Conservation (phyloP, 2,888 invertebrate genomes). For the Parasteatoda lunata region DNA sequence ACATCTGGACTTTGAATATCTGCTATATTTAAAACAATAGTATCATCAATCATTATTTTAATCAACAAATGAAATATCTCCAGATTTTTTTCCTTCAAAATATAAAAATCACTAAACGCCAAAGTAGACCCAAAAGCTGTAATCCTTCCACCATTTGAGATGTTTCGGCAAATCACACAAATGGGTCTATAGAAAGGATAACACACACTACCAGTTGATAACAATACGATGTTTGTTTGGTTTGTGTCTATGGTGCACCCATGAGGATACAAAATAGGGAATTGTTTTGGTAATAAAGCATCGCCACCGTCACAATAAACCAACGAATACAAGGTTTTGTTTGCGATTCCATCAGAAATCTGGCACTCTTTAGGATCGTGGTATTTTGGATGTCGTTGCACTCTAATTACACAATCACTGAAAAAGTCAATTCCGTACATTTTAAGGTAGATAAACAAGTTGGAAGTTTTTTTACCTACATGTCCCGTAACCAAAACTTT, state of each 20-base stretch:
- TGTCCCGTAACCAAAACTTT: slow-evolving; percentile 88
- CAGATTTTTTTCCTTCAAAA: slow-evolving; percentile 93
- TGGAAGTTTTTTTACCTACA: slow-evolving; percentile 86
- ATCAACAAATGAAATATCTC: slow-evolving; percentile 83
- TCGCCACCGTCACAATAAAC: not conserved
- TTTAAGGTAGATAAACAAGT: slow-evolving; percentile 96
- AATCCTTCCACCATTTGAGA: slow-evolving; percentile 80
- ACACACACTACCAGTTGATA: slow-evolving; percentile 93
- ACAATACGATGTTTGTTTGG: slow-evolving; percentile 88
- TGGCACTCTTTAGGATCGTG: slow-evolving; percentile 98
- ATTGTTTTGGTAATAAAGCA: not conserved
- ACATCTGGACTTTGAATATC: slow-evolving; percentile 96
- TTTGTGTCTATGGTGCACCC: slow-evolving; percentile 95
- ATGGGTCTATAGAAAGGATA: slow-evolving; percentile 94
- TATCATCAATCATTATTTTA: slow-evolving; percentile 82
- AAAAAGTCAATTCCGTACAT: slow-evolving; percentile 96
- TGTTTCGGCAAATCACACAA: slow-evolving; percentile 81
- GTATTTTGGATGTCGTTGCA: slow-evolving; percentile 92
- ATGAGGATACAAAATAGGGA: slow-evolving; percentile 82
- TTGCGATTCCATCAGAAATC: slow-evolving; percentile 87
- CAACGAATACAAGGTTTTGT: slow-evolving; percentile 78
- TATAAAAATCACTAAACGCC: slow-evolving; percentile 92
- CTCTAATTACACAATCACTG: slow-evolving; percentile 92
- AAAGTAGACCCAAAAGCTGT: slow-evolving; percentile 93
- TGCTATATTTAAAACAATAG: slow-evolving; percentile 83